Conservation (phyloP, 2,113 vertebrate genomes). For the Silurus asotus region DNA sequence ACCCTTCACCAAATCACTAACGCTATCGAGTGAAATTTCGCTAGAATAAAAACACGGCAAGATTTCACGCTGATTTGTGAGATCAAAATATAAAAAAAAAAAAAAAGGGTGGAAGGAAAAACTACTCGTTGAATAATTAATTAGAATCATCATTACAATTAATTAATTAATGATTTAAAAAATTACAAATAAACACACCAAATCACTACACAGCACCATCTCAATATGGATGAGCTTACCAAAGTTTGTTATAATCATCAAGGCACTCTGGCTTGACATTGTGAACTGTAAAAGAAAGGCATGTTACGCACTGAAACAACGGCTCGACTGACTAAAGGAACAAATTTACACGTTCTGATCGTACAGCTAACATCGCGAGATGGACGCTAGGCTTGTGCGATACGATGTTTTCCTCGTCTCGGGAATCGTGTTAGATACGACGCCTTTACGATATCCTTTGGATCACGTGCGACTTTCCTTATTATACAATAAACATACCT, state of each 20-base stretch:
- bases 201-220: conserved; percentile 1
- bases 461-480: no score
- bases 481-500: no score
- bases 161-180: no score
- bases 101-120: background rate
- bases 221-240: conserved; percentile 74
- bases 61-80: no score
- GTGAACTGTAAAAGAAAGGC: conserved; percentile 86
- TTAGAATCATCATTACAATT: no score
- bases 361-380: background rate
- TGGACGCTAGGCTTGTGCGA: background rate
- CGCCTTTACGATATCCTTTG: background rate
- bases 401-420: background rate
- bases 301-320: conserved; percentile 27
- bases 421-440: no score
- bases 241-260: conserved; percentile 95
- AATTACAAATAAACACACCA: background rate
- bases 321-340: conserved; percentile 26
- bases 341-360: conserved; percentile 25
- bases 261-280: conserved; percentile 97
- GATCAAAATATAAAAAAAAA: conserved; percentile 22
- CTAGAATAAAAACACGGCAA: background rate
- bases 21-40: background rate
- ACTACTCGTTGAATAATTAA: background rate
- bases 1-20: no score